Percentiles rank a stretch among this genome's conserved stretches.
Evolutionary conservation across 2,113 vertebrate genomes (phyloP).

Genomic region (Pitta sordida): DNA sequence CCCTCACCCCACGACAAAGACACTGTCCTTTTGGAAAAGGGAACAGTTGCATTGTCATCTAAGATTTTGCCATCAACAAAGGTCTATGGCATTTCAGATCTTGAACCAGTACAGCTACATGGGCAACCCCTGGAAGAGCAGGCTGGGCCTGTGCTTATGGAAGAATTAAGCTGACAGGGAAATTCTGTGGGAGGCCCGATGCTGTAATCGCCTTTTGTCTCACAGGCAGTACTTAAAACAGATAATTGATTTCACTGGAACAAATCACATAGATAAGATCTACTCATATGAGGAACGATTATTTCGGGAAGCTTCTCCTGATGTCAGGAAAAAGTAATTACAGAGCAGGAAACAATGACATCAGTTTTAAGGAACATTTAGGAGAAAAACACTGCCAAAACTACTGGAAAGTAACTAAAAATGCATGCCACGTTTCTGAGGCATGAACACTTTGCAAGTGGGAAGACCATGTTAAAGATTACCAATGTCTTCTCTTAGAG

Average conservation of each 20-base stretch:
- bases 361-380: neutral
- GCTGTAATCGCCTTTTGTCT: neutral
- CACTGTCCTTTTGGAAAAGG: neutral
- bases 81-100: neutral
- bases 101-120: neutral
- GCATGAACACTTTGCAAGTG: neutral
- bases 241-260: neutral
- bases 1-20: neutral
- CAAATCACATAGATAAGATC: neutral
- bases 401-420: neutral
- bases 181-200: neutral
- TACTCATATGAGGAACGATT: neutral
- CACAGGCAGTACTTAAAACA: neutral
- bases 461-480: neutral
- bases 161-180: neutral
- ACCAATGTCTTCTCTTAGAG: neutral
- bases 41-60: neutral
- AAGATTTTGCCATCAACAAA: neutral
- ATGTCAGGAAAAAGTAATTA: slow-evolving; percentile 21
- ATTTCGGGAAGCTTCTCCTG: neutral
- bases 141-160: neutral
- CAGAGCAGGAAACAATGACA: neutral
- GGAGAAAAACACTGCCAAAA: neutral
- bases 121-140: neutral
- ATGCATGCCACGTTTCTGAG: neutral